Percentiles rank a stretch among this genome's conserved stretches.
phyloP scores from a whole-genome alignment of 1,140 invertebrate species.

The Cephus cinctus region DNA sequence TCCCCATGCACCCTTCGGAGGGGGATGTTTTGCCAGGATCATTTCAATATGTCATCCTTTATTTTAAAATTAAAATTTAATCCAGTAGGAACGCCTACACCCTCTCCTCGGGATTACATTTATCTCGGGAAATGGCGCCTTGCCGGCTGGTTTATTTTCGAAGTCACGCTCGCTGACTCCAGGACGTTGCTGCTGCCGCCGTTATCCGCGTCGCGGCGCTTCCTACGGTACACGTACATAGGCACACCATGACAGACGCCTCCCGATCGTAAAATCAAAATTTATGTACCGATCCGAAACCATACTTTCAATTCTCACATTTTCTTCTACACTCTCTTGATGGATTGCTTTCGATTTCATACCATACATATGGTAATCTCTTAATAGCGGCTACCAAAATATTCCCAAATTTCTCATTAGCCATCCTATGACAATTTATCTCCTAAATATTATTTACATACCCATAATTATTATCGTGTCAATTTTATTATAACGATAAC shows the following conservation, averaged over 20 bases:
- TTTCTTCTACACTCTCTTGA: constrained; percentile 9
- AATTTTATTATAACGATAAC: too few species aligned
- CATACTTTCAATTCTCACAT: constrained; percentile 21
- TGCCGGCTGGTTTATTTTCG: constrained; percentile 29
- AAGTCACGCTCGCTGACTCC: constrained; percentile 19
- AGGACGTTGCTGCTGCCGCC: constrained; percentile 4
- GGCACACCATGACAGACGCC: too few species aligned
- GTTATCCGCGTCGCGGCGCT: not conserved
- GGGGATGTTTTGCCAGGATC: constrained; percentile 30
- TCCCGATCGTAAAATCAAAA: constrained; percentile 21
- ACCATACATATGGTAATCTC: too few species aligned
- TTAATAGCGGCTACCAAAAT: too few species aligned
- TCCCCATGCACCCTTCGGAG: not conserved
- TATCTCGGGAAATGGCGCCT: constrained; percentile 40
- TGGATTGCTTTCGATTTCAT: constrained; percentile 13
- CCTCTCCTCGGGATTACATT: constrained; percentile 36
- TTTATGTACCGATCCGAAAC: constrained; percentile 22
- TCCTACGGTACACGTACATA: constrained; percentile 7
- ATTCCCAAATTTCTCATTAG: too few species aligned
- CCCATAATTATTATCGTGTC: too few species aligned
- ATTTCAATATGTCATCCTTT: constrained; percentile 53
- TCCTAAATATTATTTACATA: too few species aligned
- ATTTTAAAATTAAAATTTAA: constrained; percentile 56
- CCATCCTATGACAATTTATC: too few species aligned
- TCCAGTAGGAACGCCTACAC: constrained; percentile 22